Conservation (phyloP, 2,888 invertebrate genomes). For the Sicus ferrugineus region DNA sequence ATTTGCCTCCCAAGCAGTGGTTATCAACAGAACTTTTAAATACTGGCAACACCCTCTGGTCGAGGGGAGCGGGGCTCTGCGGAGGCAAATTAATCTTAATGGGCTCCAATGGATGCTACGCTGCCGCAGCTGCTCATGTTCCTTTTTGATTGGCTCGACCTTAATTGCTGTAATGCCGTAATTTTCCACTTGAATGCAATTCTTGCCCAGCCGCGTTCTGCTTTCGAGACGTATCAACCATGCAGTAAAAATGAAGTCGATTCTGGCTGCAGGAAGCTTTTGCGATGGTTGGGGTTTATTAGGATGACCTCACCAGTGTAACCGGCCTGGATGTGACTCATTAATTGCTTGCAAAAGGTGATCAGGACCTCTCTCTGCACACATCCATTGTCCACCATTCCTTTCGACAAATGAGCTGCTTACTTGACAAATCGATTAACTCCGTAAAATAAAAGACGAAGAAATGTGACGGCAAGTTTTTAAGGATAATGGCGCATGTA, state of each 20-base stretch:
- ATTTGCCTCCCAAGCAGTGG: conserved; percentile 15
- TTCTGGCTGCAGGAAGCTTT: neutral
- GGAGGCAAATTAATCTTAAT: conserved; percentile 26
- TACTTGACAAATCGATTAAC: too few species aligned
- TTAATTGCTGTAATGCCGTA: conserved; percentile 42
- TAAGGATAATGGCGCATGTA: too few species aligned
- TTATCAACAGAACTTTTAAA: neutral
- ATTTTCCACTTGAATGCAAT: conserved; percentile 50
- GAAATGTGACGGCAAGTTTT: too few species aligned
- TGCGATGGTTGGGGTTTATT: neutral
- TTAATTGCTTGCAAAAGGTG: too few species aligned
- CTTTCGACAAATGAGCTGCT: too few species aligned
- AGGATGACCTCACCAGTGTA: conserved; percentile 5
- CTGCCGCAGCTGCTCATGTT: neutral
- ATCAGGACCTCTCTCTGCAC: too few species aligned
- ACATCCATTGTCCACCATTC: too few species aligned
- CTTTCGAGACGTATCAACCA: conserved; percentile 5
- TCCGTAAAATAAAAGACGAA: too few species aligned
- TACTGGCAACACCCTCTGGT: neutral
- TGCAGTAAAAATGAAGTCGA: conserved; percentile 19
- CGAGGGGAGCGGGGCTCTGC: neutral
- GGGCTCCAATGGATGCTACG: conserved; percentile 9
- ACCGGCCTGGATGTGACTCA: too few species aligned
- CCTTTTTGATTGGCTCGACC: conserved; percentile 31
- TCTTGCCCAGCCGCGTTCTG: conserved; percentile 9